Base-by-base conservation (phyloP, 2,113 vertebrate species). In the Anoplopoma fimbria region DNA sequence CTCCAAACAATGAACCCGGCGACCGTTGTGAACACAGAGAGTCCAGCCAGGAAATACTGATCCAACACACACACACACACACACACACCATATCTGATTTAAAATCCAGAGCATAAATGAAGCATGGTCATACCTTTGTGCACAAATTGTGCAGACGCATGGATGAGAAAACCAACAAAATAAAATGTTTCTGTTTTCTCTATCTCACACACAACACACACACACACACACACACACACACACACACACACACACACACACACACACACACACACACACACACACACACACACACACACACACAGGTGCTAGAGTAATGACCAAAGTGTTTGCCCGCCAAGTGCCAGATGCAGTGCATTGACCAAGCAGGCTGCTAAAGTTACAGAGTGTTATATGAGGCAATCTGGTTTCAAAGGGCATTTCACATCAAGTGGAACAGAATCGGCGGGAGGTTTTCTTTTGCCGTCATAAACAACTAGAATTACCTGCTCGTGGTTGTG, bases 1-100 rank as follows among this genome's bases (percentile, higher is more conserved):
- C 80, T 77, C 58, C 53, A 81, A 89, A 89, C 83, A 95, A 94
- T 94, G 85, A 92, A 42, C 63, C 70, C 7, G 9, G 73, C 61
- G 77, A 65, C 70, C 82, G n/a, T 9, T 45, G 45, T 62, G 65
- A 83, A 73, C 69, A 47, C 40, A 75, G 40, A 75, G 40, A 81
- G 67, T 14, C 57, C 69, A 38, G 75, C 51, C 77, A 77, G 74
- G 75, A 89, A 79, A 77, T 45, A 25, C 47, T 6, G 40, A 81
- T 61, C 58, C 13, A 57, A 71, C 40, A 58, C 53, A 38, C 36
- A 63, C 34, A 69, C n/a, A 53, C 45, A 9, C 31, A 47, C 19
- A 57, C 34, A 70, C 40, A 74, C 61, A 77, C 23, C 9, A 27
- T 23, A 49, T 12, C 40, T 2, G 7, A 25, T 61, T 69, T n/a